A percentile compares a stretch with the other conserved stretches of the same genome.
phyloP scores from a whole-genome alignment of 1,140 invertebrate species.

The Diplogasteroides magnus region DNA sequence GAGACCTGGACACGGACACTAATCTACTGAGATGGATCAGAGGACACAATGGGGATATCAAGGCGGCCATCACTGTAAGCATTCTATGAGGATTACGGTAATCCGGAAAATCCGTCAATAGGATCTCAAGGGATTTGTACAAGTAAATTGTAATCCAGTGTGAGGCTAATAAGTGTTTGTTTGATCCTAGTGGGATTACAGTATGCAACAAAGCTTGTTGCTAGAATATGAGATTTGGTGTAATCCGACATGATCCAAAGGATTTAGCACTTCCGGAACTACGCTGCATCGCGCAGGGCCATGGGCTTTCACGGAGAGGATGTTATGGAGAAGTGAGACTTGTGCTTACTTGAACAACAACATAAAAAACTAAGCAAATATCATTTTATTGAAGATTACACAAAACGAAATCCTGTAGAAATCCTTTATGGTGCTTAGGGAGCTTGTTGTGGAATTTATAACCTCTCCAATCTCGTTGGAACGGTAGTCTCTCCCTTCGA shows the following conservation, averaged over 20 bases:
- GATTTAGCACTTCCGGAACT: constrained; percentile 19
- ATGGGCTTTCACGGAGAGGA: constrained; percentile 20
- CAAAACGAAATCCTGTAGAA: not conserved
- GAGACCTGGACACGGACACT: constrained; percentile 23
- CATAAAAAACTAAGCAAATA: not conserved
- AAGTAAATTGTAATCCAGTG: not conserved
- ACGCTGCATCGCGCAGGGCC: constrained; percentile 18
- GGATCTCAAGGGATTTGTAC: not conserved
- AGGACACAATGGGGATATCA: constrained; percentile 23
- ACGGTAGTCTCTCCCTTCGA: too few species aligned
- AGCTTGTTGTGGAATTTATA: not conserved
- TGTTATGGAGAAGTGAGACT: constrained; percentile 16
- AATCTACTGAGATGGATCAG: constrained; percentile 24
- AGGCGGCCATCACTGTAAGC: not conserved
- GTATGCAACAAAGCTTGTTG: too few species aligned
- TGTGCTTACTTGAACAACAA: not conserved
- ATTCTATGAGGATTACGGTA: not conserved
- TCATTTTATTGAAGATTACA: not conserved
- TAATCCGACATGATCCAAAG: not conserved
- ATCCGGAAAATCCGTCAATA: not conserved
- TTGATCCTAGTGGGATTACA: too few species aligned
- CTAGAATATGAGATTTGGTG: not conserved
- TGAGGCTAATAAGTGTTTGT: constrained; percentile 1
- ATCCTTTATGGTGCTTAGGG: not conserved
- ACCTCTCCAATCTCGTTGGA: not conserved